Evolutionary conservation across 2,113 vertebrate species (phyloP), one percentile per base, ranked within the genome.

Genomic region (Australoheros scitulus): DNA sequence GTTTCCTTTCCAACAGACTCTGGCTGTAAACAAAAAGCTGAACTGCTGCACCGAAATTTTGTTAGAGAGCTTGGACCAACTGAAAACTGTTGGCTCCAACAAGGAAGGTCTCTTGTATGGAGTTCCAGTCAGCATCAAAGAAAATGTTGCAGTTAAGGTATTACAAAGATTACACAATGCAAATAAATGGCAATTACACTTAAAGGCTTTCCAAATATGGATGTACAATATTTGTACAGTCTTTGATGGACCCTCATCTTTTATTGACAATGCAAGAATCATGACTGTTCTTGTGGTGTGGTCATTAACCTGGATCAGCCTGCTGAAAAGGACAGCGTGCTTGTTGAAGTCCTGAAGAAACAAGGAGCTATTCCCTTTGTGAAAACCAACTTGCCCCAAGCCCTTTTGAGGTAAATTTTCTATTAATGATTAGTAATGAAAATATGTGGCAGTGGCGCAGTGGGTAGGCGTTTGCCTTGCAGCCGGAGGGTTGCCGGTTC

Each of bases 301-400:
- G 7, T 94, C 77, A 78, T 92, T 76, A 92, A 96, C 17, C 26
- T 98, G 91, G 95, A 96, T 4, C 55, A 90, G 20, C 97, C 97
- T 0, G 94, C 86, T 0, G 77, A 93, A 22, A 83, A 86, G 5
- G 97, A 99, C 94, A 93, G 96, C 0, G 97, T 99, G 81, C n/a
- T 98, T 72, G 97, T 98, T 9, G 93, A 96, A 81, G 97, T 99
- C 77, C 93, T 99, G 90, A 99, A 96, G 95, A 96, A 90, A 83
- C 97, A 97, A 89, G 98, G 98, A 1, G 98, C 98, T 0, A 92
- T 99, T 90, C 97, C 98, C 0, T 99, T 99, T 57, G 96, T 97
- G 86, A 97, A 97, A 92, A 99, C 98, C 90, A 99, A 99, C 7
- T 7, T 99, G 32, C 97, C 98, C 2, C 97, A 98, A 91, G 95